phyloP scores from a whole-genome alignment of 1,140 invertebrate genomes.

The Cyclargus thomasi region DNA sequence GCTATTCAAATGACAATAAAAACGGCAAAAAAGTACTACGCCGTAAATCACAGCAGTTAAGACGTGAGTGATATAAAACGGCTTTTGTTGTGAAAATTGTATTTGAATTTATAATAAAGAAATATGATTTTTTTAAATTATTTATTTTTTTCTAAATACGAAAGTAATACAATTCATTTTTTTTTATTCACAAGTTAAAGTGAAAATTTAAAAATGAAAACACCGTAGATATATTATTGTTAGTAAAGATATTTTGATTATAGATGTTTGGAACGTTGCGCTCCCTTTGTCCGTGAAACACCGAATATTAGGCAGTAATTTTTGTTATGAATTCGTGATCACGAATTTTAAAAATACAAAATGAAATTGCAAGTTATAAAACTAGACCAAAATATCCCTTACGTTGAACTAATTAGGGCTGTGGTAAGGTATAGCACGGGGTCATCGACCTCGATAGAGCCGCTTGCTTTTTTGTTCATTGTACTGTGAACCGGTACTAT shows the following conservation, averaged over 20 bases:
- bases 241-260: too few relatives aligned
- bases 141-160: too few relatives aligned
- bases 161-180: too few relatives aligned
- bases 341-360: too few relatives aligned
- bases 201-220: too few relatives aligned
- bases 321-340: too few relatives aligned
- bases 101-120: neutral
- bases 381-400: neutral
- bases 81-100: neutral
- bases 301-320: too few relatives aligned
- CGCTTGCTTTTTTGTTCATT: conserved; percentile 20
- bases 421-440: conserved; percentile 12
- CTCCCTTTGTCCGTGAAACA: too few relatives aligned
- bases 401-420: conserved; percentile 5
- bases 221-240: too few relatives aligned
- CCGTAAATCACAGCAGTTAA: neutral
- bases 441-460: conserved; percentile 19
- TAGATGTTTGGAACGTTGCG: too few relatives aligned
- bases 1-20: conserved; percentile 13
- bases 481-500: conserved; percentile 19
- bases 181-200: too few relatives aligned
- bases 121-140: too few relatives aligned
- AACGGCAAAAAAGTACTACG: neutral
- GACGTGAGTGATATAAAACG: neutral
- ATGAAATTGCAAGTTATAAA: neutral